Evolutionary conservation across 2,888 invertebrate species (phyloP), one percentile per base, ranked within the genome.

Genomic region (Teinopalpus imperialis): DNA sequence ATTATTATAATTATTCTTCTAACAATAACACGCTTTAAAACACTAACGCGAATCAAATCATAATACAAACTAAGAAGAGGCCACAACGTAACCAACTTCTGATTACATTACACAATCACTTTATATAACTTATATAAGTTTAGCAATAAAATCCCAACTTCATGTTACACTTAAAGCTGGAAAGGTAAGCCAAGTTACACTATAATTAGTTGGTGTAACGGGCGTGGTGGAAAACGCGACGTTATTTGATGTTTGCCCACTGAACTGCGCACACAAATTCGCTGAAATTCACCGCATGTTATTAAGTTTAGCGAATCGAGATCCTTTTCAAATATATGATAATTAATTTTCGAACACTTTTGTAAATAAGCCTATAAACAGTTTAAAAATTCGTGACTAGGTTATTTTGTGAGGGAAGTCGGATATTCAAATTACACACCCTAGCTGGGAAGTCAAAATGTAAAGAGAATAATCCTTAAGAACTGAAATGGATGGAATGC

Each of bases 181-280:
- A 40, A 44, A 41, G 46, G 46, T 46, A 29, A 27, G 40, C 34
- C 35, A 29, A 35, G 40, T 46, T 41, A 40, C 40, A 46, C 41
- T 23, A 46, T 46, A 46, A 46, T 46, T 46, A 46, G 46, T 41
- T 35, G 23, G 29, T 16, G 35, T 41, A 46, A 35, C 46, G 35
- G 41, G 41, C 30, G 41, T 29, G 37, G 24, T 13, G 24, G 27
- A 34, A 32, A 40, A 12, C 45, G 36, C 37, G 29, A 20, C 46
- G 51, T 51, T 60, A 61, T 60, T 59, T 56, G 58, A 62, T 58
- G 59, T 60, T 61, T 59, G 62, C 46, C 56, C 53, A 52, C 51
- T 50, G 57, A 56, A 48, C 48, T 43, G 46, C 35, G 35, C 46
- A 40, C 30, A 46, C 46, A 46, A 46, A 46, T 46, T 46, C 46